These are phyloP conservation scores for Amphipyra berbera DNA, from an alignment of 2,888 invertebrate species.

Conservation along the genomic window DNA sequence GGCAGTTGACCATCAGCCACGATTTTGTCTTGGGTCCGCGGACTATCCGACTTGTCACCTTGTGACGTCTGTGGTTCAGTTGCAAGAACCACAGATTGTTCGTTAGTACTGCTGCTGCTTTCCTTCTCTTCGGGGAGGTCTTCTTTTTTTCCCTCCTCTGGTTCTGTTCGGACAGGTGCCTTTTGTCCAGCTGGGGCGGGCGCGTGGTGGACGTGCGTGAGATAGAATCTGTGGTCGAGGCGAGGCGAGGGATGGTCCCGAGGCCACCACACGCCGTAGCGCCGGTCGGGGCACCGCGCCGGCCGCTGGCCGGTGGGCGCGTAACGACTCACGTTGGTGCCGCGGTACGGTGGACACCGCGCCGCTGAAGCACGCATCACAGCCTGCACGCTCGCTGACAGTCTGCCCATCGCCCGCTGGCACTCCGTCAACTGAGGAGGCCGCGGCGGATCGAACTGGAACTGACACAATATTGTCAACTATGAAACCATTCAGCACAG, in stretches of 20 bases:
- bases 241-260: slow-evolving; percentile 75
- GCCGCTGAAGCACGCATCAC: slow-evolving; percentile 78
- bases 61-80: slow-evolving; percentile 58
- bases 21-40: slow-evolving; percentile 64
- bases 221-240: slow-evolving; percentile 72
- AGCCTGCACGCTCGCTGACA: slow-evolving; percentile 81
- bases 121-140: slow-evolving; percentile 55
- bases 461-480: slow-evolving; percentile 62
- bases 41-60: slow-evolving; percentile 63
- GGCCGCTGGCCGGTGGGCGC: slow-evolving; percentile 82
- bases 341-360: slow-evolving; percentile 81
- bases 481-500: neutral
- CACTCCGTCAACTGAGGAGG: slow-evolving; percentile 77
- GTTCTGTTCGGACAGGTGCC: slow-evolving; percentile 53
- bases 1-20: slow-evolving; percentile 73
- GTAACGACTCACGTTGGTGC: slow-evolving; percentile 82
- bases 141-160: slow-evolving; percentile 58
- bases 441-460: slow-evolving; percentile 83
- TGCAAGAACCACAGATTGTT: slow-evolving; percentile 48
- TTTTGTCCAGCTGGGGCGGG: slow-evolving; percentile 42
- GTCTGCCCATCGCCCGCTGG: slow-evolving; percentile 79
- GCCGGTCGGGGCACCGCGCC: slow-evolving; percentile 74
- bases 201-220: slow-evolving; percentile 59
- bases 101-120: slow-evolving; percentile 50
- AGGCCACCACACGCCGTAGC: slow-evolving; percentile 82